Evolutionary conservation across 2,113 vertebrate species (phyloP).

Genomic region (Platysteira castanea): DNA sequence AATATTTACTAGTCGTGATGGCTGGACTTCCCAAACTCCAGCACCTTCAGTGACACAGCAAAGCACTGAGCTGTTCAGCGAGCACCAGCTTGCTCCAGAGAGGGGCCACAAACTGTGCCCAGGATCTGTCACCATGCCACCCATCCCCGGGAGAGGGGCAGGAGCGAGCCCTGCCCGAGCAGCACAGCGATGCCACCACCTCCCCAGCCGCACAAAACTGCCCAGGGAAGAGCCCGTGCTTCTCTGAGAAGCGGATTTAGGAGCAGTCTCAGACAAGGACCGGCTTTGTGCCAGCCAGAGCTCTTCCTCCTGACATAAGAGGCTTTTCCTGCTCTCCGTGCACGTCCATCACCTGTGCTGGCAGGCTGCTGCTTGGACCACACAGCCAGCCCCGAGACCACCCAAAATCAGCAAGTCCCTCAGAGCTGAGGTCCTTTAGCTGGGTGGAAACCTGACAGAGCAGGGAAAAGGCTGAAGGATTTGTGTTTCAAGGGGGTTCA

Average conservation of each 20-base stretch:
- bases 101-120: background rate
- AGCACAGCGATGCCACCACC: background rate
- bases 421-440: background rate
- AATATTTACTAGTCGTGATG: background rate
- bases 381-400: background rate
- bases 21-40: background rate
- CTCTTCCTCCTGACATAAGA: background rate
- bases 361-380: background rate
- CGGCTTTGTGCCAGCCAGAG: background rate
- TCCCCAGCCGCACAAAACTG: background rate
- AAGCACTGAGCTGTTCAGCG: accelerated
- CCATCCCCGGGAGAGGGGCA: background rate
- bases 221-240: background rate
- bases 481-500: background rate
- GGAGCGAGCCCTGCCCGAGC: background rate
- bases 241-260: accelerated
- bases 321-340: background rate
- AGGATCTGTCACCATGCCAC: background rate
- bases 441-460: accelerated
- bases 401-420: background rate
- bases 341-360: background rate
- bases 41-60: background rate
- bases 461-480: background rate
- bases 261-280: background rate
- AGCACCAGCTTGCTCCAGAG: background rate